These are phyloP conservation scores for Calcarius ornatus DNA, from an alignment of 2,113 vertebrate species.

Conservation along the genomic window DNA sequence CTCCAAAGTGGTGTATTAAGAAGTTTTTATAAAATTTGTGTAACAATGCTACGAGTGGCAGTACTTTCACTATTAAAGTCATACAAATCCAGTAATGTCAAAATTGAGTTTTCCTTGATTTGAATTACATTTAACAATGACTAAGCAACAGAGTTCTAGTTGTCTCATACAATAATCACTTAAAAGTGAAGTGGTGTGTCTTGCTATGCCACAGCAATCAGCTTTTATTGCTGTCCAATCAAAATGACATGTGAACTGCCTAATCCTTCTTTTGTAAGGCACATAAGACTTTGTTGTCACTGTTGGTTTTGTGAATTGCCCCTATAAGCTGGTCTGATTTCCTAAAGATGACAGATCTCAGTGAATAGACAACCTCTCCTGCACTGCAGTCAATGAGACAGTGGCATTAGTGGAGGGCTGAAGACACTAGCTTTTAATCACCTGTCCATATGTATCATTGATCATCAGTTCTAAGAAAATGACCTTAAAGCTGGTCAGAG, in stretches of 20 bases:
- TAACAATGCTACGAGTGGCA: neutral
- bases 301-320: constrained; percentile 90
- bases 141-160: constrained; percentile 69
- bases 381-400: constrained; percentile 66
- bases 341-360: constrained; percentile 85
- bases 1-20: neutral
- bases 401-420: constrained; percentile 77
- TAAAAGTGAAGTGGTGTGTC: constrained; percentile 82
- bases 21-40: neutral
- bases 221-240: constrained; percentile 91
- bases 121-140: constrained; percentile 56
- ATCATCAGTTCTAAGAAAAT: constrained; percentile 76
- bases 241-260: constrained; percentile 87
- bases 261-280: constrained; percentile 91
- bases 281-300: constrained; percentile 86
- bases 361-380: constrained; percentile 72
- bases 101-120: constrained; percentile 55
- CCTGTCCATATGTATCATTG: constrained; percentile 76
- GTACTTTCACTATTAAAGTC: neutral
- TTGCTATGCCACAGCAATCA: constrained; percentile 83
- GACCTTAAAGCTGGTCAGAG: constrained; percentile 77
- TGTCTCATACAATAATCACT: constrained; percentile 81
- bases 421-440: constrained; percentile 81
- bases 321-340: constrained; percentile 90
- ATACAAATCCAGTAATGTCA: constrained; percentile 13